A percentile compares a stretch with the other conserved stretches of the same genome.
phyloP scores from a whole-genome alignment of 2,888 invertebrate species.

The Adelphocoris suturalis region DNA sequence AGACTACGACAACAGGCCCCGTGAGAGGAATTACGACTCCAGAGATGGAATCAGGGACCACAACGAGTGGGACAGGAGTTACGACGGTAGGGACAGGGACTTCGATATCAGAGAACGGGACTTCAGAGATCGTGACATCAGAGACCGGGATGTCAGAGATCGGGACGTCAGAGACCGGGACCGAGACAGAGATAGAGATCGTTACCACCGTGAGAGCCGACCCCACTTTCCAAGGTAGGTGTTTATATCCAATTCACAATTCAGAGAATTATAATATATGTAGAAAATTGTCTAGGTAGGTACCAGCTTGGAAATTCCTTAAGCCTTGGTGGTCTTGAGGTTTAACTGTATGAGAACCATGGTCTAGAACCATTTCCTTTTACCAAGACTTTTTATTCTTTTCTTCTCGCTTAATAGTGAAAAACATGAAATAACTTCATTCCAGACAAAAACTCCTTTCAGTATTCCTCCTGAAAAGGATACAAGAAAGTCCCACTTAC shows the following conservation, averaged over 20 bases:
- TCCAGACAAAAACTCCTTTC: too few relatives aligned
- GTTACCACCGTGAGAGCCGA: conserved; percentile 40
- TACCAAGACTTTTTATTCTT: too few relatives aligned
- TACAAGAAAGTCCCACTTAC: too few relatives aligned
- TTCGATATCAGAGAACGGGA: conserved; percentile 47
- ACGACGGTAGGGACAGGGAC: conserved; percentile 16
- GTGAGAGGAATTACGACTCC: background rate
- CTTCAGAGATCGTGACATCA: background rate
- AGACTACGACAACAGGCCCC: background rate
- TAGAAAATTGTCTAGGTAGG: too few relatives aligned
- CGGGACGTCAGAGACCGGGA: conserved; percentile 44
- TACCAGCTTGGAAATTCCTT: too few relatives aligned
- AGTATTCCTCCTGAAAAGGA: too few relatives aligned
- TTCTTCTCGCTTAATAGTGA: too few relatives aligned
- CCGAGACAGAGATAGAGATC: conserved; percentile 19
- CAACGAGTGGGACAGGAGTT: conserved; percentile 4
- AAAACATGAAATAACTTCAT: too few relatives aligned
- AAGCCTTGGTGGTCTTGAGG: too few relatives aligned
- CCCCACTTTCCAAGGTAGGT: conserved; percentile 25
- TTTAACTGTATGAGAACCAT: too few relatives aligned
- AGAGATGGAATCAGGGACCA: background rate
- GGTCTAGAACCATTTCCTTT: too few relatives aligned
- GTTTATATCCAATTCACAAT: background rate
- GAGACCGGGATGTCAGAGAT: conserved; percentile 45
- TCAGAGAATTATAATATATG: too few relatives aligned